Conservation (phyloP, 2,113 vertebrate species). For the Lampris incognitus region DNA sequence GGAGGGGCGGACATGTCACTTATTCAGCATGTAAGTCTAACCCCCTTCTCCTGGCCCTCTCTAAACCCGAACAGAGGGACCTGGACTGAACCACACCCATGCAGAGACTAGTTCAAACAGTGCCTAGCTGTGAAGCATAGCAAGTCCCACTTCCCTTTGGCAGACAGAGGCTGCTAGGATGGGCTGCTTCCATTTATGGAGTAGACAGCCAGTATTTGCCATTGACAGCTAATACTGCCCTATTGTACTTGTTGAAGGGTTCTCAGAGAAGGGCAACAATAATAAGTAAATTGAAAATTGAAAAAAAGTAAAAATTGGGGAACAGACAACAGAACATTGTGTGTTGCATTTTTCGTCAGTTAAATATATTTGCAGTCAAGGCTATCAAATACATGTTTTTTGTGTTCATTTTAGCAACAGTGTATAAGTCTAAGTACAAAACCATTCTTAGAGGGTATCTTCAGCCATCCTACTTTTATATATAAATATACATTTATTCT, state of each 20-base stretch:
- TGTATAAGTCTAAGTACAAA: too few species aligned
- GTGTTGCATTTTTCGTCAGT: too few species aligned
- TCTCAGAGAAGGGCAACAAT: too few species aligned
- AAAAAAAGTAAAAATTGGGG: too few species aligned
- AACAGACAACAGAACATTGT: too few species aligned
- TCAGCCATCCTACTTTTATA: too few species aligned
- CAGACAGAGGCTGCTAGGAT: slow-evolving; percentile 12
- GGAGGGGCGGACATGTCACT: slow-evolving; percentile 47
- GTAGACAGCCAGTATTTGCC: not conserved
- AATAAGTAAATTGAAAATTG: too few species aligned
- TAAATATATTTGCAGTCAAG: too few species aligned
- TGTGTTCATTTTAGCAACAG: too few species aligned
- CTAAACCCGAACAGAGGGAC: slow-evolving; percentile 10
- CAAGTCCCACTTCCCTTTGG: not conserved
- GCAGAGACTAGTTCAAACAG: slow-evolving; percentile 14
- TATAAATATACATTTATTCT: too few species aligned
- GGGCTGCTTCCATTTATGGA: not conserved
- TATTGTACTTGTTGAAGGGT: slow-evolving; percentile 6
- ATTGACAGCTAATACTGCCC: not conserved
- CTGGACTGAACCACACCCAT: slow-evolving; percentile 19
- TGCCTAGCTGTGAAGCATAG: slow-evolving; percentile 23
- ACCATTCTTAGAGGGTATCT: too few species aligned
- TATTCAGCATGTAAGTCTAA: slow-evolving; percentile 15
- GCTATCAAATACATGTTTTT: too few species aligned
- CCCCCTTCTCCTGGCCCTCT: slow-evolving; percentile 13